Evolutionary conservation across 1,140 invertebrate genomes (phyloP), one percentile per base, ranked within the genome.

Genomic region (Conus betulinus): DNA sequence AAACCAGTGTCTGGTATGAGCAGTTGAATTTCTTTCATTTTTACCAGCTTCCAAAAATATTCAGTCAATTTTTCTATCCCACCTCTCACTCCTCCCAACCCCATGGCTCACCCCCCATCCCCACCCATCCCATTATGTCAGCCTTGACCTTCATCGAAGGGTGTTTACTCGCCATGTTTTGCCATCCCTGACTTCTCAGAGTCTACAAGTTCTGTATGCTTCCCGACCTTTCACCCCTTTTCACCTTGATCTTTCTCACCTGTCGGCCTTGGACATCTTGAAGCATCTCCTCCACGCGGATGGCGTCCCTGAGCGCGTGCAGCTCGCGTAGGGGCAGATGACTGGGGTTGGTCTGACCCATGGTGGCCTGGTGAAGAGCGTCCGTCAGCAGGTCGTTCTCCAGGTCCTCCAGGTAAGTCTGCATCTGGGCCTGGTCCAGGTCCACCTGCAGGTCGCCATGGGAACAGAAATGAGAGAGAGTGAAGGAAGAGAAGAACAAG

Each of bases 381-480:
- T 91, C 89, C 7, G 93, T 91, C 15, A 93, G 87, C 5, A 88
- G 87, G 74, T 93, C 93, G 60, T 92, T 93, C 85, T 93, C 93
- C 55, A 92, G 79, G 74, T 92, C 92, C 79, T 92, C 93, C 51
- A 93, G 83, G 13, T 87, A 83, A 51, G 89, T 85, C 25, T 91
- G 79, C 8, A 92, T 74, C 74, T 89, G 76, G 5, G 92, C 87
- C n/a, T 85, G 85, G 25, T 90, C 85, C n/a, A 92, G 85, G 23
- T 91, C 90, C 6, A 88, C 87, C 39, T 89, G 90, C 25, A 8
- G 13, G 52, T 15, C 53, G 5, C 5, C n/a, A 55, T 0, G 55
- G 23, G n/a, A 5, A 52, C 20, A 11, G 10, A 53, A 76, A 27
- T 83, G 79, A 85, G 71, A 88, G 83, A 90, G 87, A 85, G 89